These are phyloP conservation scores for Paragorgia papillata DNA, from an alignment of 92 coral and sea anemone genomes.

Conservation along the genomic window DNA sequence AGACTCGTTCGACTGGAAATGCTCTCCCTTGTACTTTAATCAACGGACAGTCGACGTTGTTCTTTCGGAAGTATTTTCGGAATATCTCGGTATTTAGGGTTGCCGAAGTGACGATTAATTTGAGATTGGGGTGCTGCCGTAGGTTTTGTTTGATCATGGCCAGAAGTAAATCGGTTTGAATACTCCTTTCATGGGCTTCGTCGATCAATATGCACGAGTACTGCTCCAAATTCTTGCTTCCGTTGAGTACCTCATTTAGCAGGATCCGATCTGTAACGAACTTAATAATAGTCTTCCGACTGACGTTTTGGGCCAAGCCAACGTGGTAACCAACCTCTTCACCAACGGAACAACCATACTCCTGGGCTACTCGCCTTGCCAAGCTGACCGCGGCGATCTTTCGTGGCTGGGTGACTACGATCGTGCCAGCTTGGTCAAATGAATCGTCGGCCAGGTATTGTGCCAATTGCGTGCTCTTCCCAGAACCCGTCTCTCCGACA, in stretches of 20 bases:
- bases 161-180: constrained; percentile 84
- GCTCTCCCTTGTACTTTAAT: constrained; percentile 81
- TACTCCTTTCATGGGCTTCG: constrained; percentile 95
- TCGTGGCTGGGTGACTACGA: constrained; percentile 93
- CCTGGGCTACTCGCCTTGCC: constrained; percentile 72
- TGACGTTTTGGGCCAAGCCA: constrained; percentile 60
- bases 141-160: constrained; percentile 90
- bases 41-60: constrained; percentile 76
- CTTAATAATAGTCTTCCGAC: constrained; percentile 52
- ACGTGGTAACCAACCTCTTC: constrained; percentile 78
- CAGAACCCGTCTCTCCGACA: constrained; percentile 96
- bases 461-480: constrained; percentile 92
- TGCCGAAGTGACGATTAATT: constrained; percentile 89
- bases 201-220: constrained; percentile 92
- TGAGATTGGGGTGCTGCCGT: constrained; percentile 67
- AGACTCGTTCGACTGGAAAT: constrained; percentile 84
- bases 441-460: constrained; percentile 86
- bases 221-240: constrained; percentile 49
- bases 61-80: constrained; percentile 48
- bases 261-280: constrained; percentile 87
- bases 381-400: constrained; percentile 94
- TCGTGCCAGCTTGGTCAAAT: constrained; percentile 53
- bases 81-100: constrained; percentile 75
- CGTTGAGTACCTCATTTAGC: constrained; percentile 80
- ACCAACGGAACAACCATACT: constrained; percentile 71